These are phyloP conservation scores for Halictus ligatus DNA, from an alignment of 2,888 invertebrate species.

Conservation along the genomic window DNA sequence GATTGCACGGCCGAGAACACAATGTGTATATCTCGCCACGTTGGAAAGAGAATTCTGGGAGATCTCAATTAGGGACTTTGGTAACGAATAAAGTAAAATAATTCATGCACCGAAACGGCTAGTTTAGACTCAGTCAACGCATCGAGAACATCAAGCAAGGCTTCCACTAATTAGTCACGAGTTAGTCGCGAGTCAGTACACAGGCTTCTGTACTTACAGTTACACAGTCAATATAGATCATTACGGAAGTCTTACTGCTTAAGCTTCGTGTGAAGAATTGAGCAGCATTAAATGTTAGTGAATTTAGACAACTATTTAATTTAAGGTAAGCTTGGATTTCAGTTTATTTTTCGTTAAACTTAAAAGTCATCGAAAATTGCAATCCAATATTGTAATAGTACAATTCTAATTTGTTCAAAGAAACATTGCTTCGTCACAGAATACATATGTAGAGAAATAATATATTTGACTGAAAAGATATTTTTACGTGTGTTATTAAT, in stretches of 20 bases:
- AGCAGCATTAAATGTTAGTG: background rate
- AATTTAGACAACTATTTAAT: background rate
- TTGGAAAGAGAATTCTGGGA: background rate
- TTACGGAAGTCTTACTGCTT: background rate
- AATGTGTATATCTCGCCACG: background rate
- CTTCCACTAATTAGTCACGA: conserved; percentile 4
- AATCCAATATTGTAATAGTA: too few relatives aligned
- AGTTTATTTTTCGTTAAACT: too few relatives aligned
- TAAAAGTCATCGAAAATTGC: too few relatives aligned
- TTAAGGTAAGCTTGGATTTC: background rate
- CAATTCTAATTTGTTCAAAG: too few relatives aligned
- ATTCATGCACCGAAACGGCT: background rate
- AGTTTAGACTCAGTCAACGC: background rate
- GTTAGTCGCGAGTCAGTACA: conserved; percentile 3
- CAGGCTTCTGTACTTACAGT: conserved; percentile 3
- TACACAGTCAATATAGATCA: conserved; percentile 2
- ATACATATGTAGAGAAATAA: too few relatives aligned
- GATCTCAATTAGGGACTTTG: background rate
- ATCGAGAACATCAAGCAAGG: background rate
- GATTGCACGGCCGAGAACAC: background rate
- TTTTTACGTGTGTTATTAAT: too few relatives aligned
- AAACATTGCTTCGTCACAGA: too few relatives aligned
- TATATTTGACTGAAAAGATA: too few relatives aligned
- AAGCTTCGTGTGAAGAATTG: background rate
- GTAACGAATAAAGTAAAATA: background rate